Base-by-base conservation (phyloP, 2,113 vertebrate species). In the Hypanus sabinus region DNA sequence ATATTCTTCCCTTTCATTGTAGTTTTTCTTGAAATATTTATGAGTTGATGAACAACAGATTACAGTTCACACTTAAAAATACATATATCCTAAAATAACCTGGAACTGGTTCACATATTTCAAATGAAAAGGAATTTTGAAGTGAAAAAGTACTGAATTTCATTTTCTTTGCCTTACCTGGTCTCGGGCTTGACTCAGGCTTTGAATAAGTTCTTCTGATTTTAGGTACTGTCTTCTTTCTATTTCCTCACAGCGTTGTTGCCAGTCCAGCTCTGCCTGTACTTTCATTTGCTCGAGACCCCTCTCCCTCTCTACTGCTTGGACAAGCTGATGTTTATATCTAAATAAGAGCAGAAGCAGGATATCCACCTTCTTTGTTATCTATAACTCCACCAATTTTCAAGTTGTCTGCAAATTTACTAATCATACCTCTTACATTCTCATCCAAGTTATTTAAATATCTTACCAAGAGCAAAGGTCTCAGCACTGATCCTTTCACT, bases 181-280 rank as follows among this genome's bases (percentile, higher is more conserved):
- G 8, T 98, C 95, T 95, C 96, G 96, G 73, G 97, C 95, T 73
- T 95, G 93, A 2, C 95, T 97, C 85, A 97, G 94, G 18, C 95
- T 96, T 94, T 96, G 96, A 90, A 97, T 96, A 46, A 97, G 95
- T 94, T 97, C 96, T 95, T 98, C 97, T 0, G 97, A 97, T 93
- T 94, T 95, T 46, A 96, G 96, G 96, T 96, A 97, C 18, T 94
- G 95, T 20, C 96, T 94, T 24, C 95, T 95, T 95, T 97, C 97
- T 0, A 95, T 38, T 4, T 96, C 94, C 38, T 98, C 97, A 81
- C 95, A 97, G 79, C 96, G 96, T 8, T 94, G 96, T 95, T 97
- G 97, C 97, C 97, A 98, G 95, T 97, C 97, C 91, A 97, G 94
- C 94, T 97, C 96, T 85, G 95, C 73, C 95, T 98, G 97, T 10